phyloP scores from a whole-genome alignment of 2,888 invertebrate species.

The Spatulosminthurus flaviceps region DNA sequence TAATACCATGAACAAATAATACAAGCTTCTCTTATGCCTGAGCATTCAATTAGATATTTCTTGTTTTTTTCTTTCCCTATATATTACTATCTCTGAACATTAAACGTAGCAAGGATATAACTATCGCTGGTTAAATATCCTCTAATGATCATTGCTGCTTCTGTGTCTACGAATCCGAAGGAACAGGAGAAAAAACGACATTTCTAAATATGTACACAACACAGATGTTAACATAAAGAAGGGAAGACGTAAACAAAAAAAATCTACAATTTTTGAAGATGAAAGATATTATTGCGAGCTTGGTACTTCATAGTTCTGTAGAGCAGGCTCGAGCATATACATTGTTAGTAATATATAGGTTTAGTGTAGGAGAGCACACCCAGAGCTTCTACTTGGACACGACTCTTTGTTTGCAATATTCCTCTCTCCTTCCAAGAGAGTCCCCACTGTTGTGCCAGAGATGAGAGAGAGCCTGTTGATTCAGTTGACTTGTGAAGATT shows the following conservation, averaged over 20 bases:
- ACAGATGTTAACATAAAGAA: conserved; percentile 1
- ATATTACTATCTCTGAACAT: no score
- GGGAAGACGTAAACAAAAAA: not conserved
- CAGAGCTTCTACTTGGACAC: conserved; percentile 2
- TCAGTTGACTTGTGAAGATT: conserved; percentile 9
- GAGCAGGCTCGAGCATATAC: no score
- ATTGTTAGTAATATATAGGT: no score
- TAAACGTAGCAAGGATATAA: no score
- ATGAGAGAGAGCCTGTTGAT: conserved; percentile 18
- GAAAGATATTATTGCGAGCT: not conserved
- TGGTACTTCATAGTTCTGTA: not conserved
- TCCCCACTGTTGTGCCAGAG: not conserved
- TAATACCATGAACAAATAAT: no score
- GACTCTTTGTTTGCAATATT: conserved; percentile 9
- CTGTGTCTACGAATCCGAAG: no score
- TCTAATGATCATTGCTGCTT: no score
- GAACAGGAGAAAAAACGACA: not conserved
- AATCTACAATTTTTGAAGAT: conserved; percentile 1
- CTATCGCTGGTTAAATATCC: no score
- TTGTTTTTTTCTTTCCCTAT: not conserved
- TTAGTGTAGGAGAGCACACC: no score
- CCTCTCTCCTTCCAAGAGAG: not conserved
- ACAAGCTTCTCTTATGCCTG: not conserved
- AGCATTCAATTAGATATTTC: not conserved
- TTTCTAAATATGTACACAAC: not conserved